phyloP scores from a whole-genome alignment of 2,113 vertebrate species.

The Pteruthius melanotis region DNA sequence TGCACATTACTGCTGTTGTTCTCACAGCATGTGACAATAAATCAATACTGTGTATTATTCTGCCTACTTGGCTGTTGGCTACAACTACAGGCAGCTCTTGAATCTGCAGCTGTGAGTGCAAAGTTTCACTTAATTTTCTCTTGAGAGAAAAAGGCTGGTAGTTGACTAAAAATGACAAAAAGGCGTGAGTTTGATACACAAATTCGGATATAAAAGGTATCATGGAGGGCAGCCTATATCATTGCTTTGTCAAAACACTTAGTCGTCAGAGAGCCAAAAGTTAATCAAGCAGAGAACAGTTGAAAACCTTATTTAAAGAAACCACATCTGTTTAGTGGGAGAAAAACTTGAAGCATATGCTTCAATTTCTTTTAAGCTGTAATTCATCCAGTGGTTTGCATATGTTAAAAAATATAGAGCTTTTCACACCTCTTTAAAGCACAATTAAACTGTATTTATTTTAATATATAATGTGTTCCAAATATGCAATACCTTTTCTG shows the following conservation, averaged over 20 bases:
- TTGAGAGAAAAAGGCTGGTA: neutral
- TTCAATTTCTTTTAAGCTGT: slow-evolving; percentile 4
- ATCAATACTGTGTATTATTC: neutral
- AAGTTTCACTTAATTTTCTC: neutral
- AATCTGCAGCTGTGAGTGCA: neutral
- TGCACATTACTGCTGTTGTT: neutral
- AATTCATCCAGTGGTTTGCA: slow-evolving; percentile 24
- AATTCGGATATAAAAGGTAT: neutral
- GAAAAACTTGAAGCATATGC: neutral
- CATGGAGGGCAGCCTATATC: neutral
- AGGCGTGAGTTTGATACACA: neutral
- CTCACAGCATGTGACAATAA: neutral
- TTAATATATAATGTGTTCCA: neutral
- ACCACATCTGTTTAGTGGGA: slow-evolving; percentile 9
- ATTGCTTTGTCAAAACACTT: neutral
- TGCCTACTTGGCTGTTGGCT: neutral
- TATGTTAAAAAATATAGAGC: slow-evolving; percentile 34
- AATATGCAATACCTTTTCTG: slow-evolving; percentile 18
- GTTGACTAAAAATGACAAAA: neutral
- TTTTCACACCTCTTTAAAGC: slow-evolving; percentile 58
- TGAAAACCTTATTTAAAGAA: slow-evolving; percentile 33
- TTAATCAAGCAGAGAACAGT: slow-evolving; percentile 25
- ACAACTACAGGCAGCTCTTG: neutral
- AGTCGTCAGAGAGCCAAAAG: neutral
- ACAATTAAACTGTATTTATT: slow-evolving; percentile 29